Evolutionary conservation across 2,797 vertebrate species (phyloP).

Genomic region (Argya squamiceps): DNA sequence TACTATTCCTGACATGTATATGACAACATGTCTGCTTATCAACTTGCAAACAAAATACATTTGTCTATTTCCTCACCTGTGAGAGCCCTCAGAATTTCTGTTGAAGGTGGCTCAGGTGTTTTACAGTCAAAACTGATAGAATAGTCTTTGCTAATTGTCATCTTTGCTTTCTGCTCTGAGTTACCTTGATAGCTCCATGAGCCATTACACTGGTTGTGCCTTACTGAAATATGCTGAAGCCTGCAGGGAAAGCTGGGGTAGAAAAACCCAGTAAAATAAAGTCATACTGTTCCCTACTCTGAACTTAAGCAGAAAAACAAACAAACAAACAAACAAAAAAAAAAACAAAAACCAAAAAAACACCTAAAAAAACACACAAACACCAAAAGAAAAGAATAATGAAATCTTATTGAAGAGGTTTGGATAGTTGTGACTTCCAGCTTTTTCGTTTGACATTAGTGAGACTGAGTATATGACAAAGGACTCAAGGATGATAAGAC

Average conservation of each 20-base stretch:
- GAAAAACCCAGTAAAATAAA: background rate
- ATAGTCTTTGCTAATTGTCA: background rate
- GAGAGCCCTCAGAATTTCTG: background rate
- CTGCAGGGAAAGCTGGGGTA: background rate
- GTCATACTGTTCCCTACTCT: background rate
- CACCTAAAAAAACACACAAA: too few species aligned
- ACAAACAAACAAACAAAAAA: too few species aligned
- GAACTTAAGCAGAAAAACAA: accelerated
- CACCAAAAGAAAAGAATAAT: accelerated
- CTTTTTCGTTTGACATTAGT: background rate
- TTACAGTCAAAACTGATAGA: background rate
- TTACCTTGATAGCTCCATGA: background rate
- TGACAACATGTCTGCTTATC: background rate
- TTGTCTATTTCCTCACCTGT: background rate
- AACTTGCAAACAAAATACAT: background rate
- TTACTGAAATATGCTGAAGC: background rate
- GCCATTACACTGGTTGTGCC: background rate
- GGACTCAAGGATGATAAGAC: background rate
- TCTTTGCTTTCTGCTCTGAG: background rate
- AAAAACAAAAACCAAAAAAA: too few species aligned
- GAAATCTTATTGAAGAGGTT: background rate
- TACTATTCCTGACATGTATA: background rate
- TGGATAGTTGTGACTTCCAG: background rate
- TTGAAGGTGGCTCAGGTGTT: background rate
- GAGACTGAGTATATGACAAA: background rate